Percentiles rank a stretch among this genome's conserved stretches.
phyloP scores from a whole-genome alignment of 2,888 invertebrate genomes.

The Tenthredo distinguenda region DNA sequence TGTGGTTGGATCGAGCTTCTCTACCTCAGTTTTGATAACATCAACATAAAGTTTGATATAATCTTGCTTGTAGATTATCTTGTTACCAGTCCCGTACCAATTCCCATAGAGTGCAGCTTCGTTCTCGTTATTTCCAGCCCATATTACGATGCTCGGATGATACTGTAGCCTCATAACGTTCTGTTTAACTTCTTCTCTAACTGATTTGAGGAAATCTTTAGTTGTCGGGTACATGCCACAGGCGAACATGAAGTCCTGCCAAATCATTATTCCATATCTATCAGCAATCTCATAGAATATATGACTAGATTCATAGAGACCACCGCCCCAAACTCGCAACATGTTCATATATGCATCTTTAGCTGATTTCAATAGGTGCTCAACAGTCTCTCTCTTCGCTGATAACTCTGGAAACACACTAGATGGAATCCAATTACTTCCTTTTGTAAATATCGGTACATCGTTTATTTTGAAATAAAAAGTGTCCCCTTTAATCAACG shows the following conservation, averaged over 20 bases:
- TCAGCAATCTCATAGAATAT: slow-evolving; percentile 94
- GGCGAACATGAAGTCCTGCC: slow-evolving; percentile 99
- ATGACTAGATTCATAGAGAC: slow-evolving; percentile 93
- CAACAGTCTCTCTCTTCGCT: slow-evolving; percentile 80
- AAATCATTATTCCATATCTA: slow-evolving; percentile 93
- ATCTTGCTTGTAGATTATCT: slow-evolving; percentile 84
- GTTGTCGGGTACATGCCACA: slow-evolving; percentile 95
- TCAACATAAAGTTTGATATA: slow-evolving; percentile 92
- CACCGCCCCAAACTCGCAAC: slow-evolving; percentile 99
- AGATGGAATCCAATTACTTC: slow-evolving; percentile 96
- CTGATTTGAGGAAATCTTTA: slow-evolving; percentile 85
- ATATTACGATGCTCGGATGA: slow-evolving; percentile 93
- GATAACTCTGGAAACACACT: slow-evolving; percentile 90
- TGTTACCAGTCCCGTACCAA: slow-evolving; percentile 84
- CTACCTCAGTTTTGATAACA: slow-evolving; percentile 85
- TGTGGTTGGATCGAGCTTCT: slow-evolving; percentile 82
- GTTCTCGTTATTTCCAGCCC: slow-evolving; percentile 99
- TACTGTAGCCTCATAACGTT: slow-evolving; percentile 90
- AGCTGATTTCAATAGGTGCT: slow-evolving; percentile 84
- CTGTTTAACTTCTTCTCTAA: slow-evolving; percentile 88
- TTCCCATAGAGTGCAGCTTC: slow-evolving; percentile 92
- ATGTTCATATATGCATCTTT: slow-evolving; percentile 93
- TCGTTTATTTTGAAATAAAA: slow-evolving; percentile 95
- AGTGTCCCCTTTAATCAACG: slow-evolving; percentile 84
- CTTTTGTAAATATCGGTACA: slow-evolving; percentile 95